These are phyloP conservation scores for Xenus cinereus DNA, from an alignment of 2,113 vertebrate species.

Conservation along the genomic window DNA sequence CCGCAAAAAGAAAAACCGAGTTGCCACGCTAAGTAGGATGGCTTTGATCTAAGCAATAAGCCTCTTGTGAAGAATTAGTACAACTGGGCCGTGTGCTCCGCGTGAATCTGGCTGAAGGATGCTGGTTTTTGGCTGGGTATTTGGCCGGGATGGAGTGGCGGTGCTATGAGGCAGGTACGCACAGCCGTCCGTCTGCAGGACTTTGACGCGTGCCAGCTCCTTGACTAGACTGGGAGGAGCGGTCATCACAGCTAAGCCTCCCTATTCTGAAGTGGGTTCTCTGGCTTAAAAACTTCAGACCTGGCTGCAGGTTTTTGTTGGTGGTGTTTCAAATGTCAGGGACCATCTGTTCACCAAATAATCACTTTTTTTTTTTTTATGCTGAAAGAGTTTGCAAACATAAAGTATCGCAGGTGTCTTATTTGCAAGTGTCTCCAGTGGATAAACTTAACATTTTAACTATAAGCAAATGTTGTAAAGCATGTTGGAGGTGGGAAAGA, in stretches of 20 bases:
- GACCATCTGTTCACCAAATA: background rate
- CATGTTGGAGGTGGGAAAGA: background rate
- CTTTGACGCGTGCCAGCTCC: background rate
- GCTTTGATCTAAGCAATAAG: background rate
- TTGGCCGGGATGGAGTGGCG: background rate
- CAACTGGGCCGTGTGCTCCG: background rate
- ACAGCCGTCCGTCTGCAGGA: background rate
- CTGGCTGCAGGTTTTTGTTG: background rate
- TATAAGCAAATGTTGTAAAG: background rate
- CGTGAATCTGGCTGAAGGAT: background rate
- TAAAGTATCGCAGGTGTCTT: background rate
- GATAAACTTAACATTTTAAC: background rate
- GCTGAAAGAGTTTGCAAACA: background rate
- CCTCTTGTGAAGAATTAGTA: background rate
- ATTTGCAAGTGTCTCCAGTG: background rate
- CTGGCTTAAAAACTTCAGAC: background rate
- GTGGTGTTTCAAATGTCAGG: background rate
- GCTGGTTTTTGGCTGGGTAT: background rate
- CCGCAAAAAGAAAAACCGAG: background rate
- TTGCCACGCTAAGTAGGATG: background rate
- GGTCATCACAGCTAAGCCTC: background rate
- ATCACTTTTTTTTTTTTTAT: background rate
- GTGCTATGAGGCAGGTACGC: background rate
- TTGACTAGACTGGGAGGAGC: background rate
- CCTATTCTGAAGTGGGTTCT: background rate